phyloP scores from a whole-genome alignment of 2,888 invertebrate genomes.

The Lepidocyrtoides sp. region DNA sequence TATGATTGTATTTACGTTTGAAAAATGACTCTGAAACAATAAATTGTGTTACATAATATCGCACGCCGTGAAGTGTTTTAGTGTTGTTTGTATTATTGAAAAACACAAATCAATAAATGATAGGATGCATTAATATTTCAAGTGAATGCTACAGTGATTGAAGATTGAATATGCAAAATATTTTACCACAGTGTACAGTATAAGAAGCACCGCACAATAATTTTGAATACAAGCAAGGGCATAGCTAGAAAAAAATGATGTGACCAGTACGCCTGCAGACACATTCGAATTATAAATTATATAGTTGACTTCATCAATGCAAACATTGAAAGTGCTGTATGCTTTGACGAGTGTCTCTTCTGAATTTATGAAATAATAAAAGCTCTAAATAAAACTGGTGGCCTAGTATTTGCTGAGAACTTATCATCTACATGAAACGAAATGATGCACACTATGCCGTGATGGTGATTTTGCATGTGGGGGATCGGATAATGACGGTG shows the following conservation, averaged over 20 bases:
- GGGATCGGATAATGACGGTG: constrained; percentile 11
- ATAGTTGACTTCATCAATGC: constrained; percentile 29
- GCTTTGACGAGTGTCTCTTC: constrained; percentile 14
- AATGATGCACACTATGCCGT: background rate
- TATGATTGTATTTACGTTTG: constrained; percentile 67
- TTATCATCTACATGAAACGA: too few relatives aligned
- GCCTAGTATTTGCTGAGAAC: background rate
- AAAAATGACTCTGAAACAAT: constrained; percentile 71
- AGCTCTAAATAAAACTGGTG: background rate
- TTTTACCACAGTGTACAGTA: background rate
- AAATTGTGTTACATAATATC: constrained; percentile 74
- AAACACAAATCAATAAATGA: background rate
- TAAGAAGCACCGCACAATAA: background rate
- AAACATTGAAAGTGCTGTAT: background rate
- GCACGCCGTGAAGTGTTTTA: background rate
- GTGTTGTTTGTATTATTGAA: background rate
- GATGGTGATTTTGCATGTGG: background rate
- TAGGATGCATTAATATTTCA: background rate
- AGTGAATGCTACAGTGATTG: constrained; percentile 30
- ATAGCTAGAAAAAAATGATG: background rate
- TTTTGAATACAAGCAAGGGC: constrained; percentile 24
- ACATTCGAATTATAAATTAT: constrained; percentile 10
- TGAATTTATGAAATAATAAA: too few relatives aligned
- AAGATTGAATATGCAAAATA: background rate
- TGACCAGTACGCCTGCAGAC: background rate